Percentiles rank a stretch among this genome's conserved stretches.
These are phyloP conservation scores for Oophaga sylvatica DNA, from an alignment of 2,797 vertebrate genomes.

Conservation along the genomic window DNA sequence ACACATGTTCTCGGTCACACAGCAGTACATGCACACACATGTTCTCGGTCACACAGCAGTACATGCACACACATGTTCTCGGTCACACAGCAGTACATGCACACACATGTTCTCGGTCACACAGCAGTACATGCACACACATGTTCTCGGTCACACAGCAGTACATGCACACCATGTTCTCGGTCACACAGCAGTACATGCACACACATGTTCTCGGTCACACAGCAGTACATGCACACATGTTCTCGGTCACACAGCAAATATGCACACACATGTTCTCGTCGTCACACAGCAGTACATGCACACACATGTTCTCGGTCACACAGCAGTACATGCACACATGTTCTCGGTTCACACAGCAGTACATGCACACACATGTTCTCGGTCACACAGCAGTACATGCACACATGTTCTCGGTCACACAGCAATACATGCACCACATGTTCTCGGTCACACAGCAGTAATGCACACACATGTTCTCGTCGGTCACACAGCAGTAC, in stretches of 20 bases:
- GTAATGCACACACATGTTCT: background rate
- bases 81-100: too few relatives aligned
- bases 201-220: background rate
- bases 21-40: too few relatives aligned
- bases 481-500: too few relatives aligned
- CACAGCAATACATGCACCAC: background rate
- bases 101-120: too few relatives aligned
- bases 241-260: background rate
- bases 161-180: too few relatives aligned
- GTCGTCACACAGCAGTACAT: background rate
- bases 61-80: too few relatives aligned
- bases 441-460: background rate
- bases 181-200: background rate
- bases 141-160: background rate
- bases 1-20: background rate
- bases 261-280: background rate
- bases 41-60: too few relatives aligned
- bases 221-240: too few relatives aligned
- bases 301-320: background rate
- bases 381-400: too few relatives aligned
- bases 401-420: background rate
- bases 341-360: background rate
- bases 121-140: background rate
- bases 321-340: background rate
- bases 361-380: background rate